A percentile compares a stretch with the other conserved stretches of the same genome.
These are phyloP conservation scores for Catharus ustulatus DNA, from an alignment of 2,797 vertebrate genomes.

Conservation along the genomic window DNA sequence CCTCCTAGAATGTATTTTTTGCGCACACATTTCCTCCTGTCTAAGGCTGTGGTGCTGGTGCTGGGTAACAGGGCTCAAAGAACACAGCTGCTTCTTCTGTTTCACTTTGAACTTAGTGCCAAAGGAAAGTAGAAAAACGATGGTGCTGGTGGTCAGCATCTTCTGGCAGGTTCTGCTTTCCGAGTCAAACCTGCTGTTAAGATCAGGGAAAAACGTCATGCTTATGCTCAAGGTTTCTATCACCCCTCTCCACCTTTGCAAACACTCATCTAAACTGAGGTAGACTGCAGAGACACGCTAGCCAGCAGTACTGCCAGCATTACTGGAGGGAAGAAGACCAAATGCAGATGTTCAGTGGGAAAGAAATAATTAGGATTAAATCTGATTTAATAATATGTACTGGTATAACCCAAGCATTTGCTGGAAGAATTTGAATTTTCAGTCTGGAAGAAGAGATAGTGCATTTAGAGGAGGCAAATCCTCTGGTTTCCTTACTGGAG, in stretches of 20 bases:
- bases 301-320: background rate
- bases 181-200: background rate
- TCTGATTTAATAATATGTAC: background rate
- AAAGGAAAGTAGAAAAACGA: background rate
- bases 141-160: accelerated
- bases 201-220: background rate
- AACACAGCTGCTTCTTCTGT: background rate
- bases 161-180: background rate
- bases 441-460: background rate
- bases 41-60: background rate
- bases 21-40: accelerated
- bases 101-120: background rate
- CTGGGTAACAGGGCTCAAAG: background rate
- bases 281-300: background rate
- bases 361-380: background rate
- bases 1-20: conserved; percentile 11
- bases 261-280: background rate
- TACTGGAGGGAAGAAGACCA: background rate
- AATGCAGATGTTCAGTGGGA: background rate
- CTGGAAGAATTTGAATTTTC: background rate
- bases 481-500: background rate
- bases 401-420: background rate
- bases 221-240: background rate
- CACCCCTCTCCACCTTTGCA: background rate
- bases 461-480: background rate